Conservation (phyloP, 2,797 vertebrate species). For the Spinibarbus caldwelli region DNA sequence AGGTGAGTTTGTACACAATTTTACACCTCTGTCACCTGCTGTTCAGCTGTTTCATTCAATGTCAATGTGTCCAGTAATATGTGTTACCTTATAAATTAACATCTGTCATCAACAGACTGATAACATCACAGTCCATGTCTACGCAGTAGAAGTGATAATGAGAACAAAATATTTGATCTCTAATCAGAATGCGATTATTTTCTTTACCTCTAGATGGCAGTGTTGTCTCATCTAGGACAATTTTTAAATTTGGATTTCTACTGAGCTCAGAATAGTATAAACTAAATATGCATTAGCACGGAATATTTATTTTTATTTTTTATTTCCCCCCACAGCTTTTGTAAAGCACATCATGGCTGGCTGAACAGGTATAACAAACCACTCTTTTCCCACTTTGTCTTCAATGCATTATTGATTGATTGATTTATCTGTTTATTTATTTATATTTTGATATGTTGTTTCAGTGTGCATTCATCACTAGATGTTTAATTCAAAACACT, state of each 20-base stretch:
- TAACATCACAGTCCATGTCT: neutral
- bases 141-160: neutral
- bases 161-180: neutral
- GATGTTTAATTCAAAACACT: neutral
- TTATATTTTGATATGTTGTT: neutral
- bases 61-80: neutral
- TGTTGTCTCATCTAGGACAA: neutral
- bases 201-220: neutral
- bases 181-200: neutral
- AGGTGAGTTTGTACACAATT: conserved; percentile 51
- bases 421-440: neutral
- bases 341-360: conserved; percentile 82
- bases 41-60: neutral
- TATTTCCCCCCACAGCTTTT: conserved; percentile 69
- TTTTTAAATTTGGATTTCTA: neutral
- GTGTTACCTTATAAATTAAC: neutral
- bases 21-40: neutral
- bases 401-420: neutral
- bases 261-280: neutral
- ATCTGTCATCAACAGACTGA: neutral
- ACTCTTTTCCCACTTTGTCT: neutral
- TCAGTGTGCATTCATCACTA: neutral
- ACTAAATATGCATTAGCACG: too few species aligned
- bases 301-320: neutral
- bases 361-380: conserved; percentile 62